Conservation (phyloP, 2,113 vertebrate genomes). For the Nycticryphes semicollaris region DNA sequence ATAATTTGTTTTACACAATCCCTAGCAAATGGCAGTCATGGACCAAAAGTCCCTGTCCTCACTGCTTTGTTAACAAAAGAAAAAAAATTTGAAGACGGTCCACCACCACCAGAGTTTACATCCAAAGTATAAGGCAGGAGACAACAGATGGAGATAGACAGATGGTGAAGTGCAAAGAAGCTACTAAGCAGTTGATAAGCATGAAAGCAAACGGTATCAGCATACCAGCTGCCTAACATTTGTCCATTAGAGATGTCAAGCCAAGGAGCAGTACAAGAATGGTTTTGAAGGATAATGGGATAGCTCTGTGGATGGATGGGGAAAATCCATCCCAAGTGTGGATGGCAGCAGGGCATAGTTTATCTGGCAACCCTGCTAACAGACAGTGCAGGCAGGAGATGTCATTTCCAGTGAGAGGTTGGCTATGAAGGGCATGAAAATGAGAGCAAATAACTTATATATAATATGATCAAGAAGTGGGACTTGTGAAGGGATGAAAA, state of each 20-base stretch:
- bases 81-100: neutral
- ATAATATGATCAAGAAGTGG: neutral
- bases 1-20: neutral
- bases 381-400: neutral
- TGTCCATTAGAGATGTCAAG: constrained; percentile 26
- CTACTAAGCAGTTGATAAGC: constrained; percentile 47
- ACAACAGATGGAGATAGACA: constrained; percentile 58
- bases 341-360: neutral
- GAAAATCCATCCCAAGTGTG: neutral
- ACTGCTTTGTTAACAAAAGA: neutral
- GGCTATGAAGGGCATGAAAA: neutral
- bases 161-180: constrained; percentile 54
- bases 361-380: neutral
- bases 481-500: neutral
- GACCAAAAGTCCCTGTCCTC: neutral
- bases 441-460: neutral
- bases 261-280: neutral
- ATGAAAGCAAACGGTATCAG: constrained; percentile 35
- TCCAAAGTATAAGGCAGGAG: neutral
- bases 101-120: neutral
- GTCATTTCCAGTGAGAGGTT: neutral
- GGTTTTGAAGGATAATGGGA: neutral
- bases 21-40: neutral
- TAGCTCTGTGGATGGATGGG: neutral
- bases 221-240: constrained; percentile 48